Base-by-base conservation (phyloP, 1,140 invertebrate species). In the Drosophila novamexicana region DNA sequence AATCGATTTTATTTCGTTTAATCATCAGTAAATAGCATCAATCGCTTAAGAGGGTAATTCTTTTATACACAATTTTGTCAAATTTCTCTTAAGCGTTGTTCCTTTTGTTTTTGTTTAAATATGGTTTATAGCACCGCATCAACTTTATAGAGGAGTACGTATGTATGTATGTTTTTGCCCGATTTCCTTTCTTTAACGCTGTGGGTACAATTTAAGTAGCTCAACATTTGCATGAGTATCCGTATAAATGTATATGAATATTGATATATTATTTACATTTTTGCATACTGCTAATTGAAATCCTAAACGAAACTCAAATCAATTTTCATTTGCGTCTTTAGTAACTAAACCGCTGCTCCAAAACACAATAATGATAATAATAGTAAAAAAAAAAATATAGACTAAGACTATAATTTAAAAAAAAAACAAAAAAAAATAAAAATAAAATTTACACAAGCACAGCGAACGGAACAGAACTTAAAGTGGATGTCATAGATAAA, bases 191-290 rank as follows among this genome's bases (percentile, higher is more conserved):
- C 34, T 29, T 40, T 42, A 73, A 61, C 66, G 39, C 52, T 82
- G 62, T 70, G 82, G 59, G 54, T 86, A 73, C 69, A 77, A 52
- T 79, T 88, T 88, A 88, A 88, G 77, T 79, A 86, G 76, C 77
- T 88, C 66, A 73, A 79, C 54, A 70, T 75, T 74, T 68, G 40
- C 29, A 39, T 74, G 57, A 58, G 61, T 74, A 74, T 68, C 67
- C 50, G 50, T 53, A 78, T 70, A 56, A 50, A 54, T 70, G 52
- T 70, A 61, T 78, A 74, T 66, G 62, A 64, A 53, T 63, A 47
- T 68, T 36, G 62, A 47, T 75, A 59, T 69, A 74, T 68, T 70
- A 70, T 73, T 73, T 73, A 73, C 70, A 73, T 53, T 67, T 54
- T 57, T 64, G 59, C 66, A 75, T 63, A 70, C 52, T 42, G 52